Percentiles rank a stretch among this genome's conserved stretches.
Conservation (phyloP, 2,797 vertebrate species). For the Podargus strigoides region DNA sequence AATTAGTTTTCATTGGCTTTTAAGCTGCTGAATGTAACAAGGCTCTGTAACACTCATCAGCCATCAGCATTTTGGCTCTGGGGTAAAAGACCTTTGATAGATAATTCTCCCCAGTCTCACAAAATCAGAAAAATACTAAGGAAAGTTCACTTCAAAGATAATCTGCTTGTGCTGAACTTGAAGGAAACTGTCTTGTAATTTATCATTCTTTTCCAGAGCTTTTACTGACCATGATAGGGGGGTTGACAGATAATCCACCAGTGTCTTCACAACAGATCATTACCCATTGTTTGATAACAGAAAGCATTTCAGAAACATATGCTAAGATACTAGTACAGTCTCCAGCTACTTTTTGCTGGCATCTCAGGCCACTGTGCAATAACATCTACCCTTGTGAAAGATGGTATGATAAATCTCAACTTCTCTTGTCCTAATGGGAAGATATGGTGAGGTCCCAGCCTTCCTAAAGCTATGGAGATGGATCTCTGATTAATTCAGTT, state of each 20-base stretch:
- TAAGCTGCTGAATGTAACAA: background rate
- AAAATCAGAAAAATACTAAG: background rate
- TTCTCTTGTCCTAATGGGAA: background rate
- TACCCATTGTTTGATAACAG: background rate
- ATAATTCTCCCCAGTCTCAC: background rate
- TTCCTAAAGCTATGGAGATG: background rate
- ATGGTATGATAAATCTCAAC: background rate
- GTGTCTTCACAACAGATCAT: background rate
- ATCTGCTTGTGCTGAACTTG: background rate
- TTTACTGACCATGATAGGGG: background rate
- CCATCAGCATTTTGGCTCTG: background rate
- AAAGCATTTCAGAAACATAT: background rate
- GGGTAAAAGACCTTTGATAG: conserved; percentile 13
- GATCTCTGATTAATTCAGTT: background rate
- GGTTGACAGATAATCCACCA: background rate
- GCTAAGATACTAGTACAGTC: background rate
- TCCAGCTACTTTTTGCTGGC: background rate
- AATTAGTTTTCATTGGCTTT: conserved; percentile 17
- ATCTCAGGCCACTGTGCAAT: background rate
- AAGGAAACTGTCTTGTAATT: background rate
- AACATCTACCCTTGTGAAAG: background rate
- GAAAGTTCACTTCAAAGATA: background rate
- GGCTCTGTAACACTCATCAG: background rate
- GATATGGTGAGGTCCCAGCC: background rate
- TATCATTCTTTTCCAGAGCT: background rate